A percentile compares a stretch with the other conserved stretches of the same genome.
phyloP scores from a whole-genome alignment of 2,888 invertebrate species.

The Heliconius sara region DNA sequence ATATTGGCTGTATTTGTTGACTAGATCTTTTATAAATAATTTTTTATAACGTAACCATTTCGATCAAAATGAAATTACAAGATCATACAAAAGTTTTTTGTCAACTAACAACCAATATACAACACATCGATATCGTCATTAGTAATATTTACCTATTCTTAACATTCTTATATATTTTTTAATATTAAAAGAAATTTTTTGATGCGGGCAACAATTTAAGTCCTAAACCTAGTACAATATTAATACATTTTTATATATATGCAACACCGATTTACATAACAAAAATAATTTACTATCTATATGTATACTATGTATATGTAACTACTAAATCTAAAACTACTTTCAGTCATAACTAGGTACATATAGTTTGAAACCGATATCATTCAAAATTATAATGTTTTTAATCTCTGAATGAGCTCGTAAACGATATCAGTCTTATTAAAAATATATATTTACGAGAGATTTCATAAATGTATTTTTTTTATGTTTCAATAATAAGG shows the following conservation, averaged over 20 bases:
- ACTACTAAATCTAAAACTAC: slow-evolving; percentile 29
- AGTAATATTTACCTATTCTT: slow-evolving; percentile 10
- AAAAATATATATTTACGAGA: slow-evolving; percentile 15
- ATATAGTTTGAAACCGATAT: slow-evolving; percentile 42
- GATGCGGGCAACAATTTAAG: slow-evolving; percentile 11
- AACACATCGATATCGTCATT: background rate
- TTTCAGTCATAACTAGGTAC: slow-evolving; percentile 40
- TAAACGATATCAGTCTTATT: slow-evolving; percentile 67
- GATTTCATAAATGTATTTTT: background rate
- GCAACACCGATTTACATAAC: slow-evolving; percentile 32
- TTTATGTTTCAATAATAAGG: background rate
- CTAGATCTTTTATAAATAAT: background rate
- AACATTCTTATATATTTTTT: slow-evolving; percentile 11
- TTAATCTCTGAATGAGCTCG: slow-evolving; percentile 60
- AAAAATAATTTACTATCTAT: slow-evolving; percentile 49
- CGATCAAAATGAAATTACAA: background rate
- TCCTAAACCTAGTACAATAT: slow-evolving; percentile 4
- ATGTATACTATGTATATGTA: slow-evolving; percentile 9
- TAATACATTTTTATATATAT: slow-evolving; percentile 19
- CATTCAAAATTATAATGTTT: slow-evolving; percentile 45
- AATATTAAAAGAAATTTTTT: slow-evolving; percentile 21
- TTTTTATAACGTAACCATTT: no score
- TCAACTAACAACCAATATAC: slow-evolving; percentile 7
- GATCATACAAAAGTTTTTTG: background rate
- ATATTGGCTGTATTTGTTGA: slow-evolving; percentile 4